These are phyloP conservation scores for Limnodromus scolopaceus DNA, from an alignment of 2,797 vertebrate genomes.

Conservation along the genomic window DNA sequence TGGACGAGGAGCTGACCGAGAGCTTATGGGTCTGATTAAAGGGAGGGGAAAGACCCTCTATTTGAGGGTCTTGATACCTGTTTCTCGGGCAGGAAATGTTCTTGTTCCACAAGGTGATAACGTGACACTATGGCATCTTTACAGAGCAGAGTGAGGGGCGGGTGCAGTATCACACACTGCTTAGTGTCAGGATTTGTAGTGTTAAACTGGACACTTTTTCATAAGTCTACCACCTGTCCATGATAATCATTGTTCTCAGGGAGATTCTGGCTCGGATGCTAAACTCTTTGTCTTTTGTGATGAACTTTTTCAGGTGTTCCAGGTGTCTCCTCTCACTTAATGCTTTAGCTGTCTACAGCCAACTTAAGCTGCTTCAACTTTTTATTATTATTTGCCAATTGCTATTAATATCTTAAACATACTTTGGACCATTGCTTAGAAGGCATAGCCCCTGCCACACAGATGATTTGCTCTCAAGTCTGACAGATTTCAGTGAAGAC, in stretches of 20 bases:
- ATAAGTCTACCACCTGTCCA: not conserved
- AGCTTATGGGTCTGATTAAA: not conserved
- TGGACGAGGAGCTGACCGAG: not conserved
- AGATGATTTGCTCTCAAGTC: not conserved
- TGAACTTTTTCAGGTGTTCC: not conserved
- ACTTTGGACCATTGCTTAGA: not conserved
- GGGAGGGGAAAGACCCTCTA: not conserved
- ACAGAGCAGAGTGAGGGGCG: not conserved
- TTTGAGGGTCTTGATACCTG: not conserved
- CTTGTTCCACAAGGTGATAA: not conserved
- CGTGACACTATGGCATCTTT: not conserved
- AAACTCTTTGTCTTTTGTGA: not conserved
- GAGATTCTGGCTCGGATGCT: not conserved
- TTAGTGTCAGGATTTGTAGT: not conserved
- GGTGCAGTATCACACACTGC: not conserved
- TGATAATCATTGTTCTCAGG: not conserved
- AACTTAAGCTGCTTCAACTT: not conserved
- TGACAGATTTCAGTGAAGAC: not conserved
- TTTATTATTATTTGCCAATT: not conserved
- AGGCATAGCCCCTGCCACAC: not conserved
- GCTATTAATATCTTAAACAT: not conserved
- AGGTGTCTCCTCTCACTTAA: not conserved
- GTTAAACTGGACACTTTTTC: not conserved
- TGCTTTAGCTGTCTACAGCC: not conserved
- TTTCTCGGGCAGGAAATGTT: not conserved